Percentiles rank a stretch among this genome's conserved stretches.
phyloP scores from a whole-genome alignment of 2,797 vertebrate genomes.

The Diplodus puntazzo region DNA sequence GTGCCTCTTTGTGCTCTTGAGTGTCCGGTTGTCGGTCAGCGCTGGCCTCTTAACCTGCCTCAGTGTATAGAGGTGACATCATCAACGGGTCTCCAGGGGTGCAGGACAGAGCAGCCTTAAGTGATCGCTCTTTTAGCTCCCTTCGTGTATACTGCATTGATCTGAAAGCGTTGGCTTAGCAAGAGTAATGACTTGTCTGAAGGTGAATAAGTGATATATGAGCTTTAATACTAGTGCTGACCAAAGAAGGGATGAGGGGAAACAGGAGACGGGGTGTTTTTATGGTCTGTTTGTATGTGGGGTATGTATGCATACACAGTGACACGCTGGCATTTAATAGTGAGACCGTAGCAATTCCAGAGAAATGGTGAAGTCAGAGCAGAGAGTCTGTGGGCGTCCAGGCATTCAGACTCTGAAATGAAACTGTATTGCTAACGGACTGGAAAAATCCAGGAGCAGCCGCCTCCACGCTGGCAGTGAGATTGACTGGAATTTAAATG shows the following conservation, averaged over 20 bases:
- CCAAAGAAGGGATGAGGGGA: conserved; percentile 36
- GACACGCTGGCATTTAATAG: conserved; percentile 30
- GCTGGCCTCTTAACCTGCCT: conserved; percentile 77
- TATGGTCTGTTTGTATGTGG: conserved; percentile 29
- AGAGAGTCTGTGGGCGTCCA: not conserved
- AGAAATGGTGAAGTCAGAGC: conserved; percentile 5
- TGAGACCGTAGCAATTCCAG: conserved; percentile 24
- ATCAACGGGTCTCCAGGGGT: conserved; percentile 68
- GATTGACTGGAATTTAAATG: not conserved
- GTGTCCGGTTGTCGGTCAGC: conserved; percentile 79
- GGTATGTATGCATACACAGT: conserved; percentile 18
- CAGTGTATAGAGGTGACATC: conserved; percentile 75
- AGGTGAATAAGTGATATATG: conserved; percentile 60
- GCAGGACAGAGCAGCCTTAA: conserved; percentile 51
- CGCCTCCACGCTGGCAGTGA: not conserved
- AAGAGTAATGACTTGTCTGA: conserved; percentile 52
- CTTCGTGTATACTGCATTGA: conserved; percentile 45
- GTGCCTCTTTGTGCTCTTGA: conserved; percentile 81
- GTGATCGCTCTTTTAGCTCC: conserved; percentile 47
- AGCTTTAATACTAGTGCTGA: conserved; percentile 22
- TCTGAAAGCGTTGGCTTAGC: conserved; percentile 46
- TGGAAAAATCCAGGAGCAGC: not conserved
- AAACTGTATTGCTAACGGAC: conserved; percentile 4
- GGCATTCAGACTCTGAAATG: conserved; percentile 15
- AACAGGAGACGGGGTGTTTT: conserved; percentile 3